Evolutionary conservation across 1,140 invertebrate species (phyloP).

Genomic region (Brachionus sp.): DNA sequence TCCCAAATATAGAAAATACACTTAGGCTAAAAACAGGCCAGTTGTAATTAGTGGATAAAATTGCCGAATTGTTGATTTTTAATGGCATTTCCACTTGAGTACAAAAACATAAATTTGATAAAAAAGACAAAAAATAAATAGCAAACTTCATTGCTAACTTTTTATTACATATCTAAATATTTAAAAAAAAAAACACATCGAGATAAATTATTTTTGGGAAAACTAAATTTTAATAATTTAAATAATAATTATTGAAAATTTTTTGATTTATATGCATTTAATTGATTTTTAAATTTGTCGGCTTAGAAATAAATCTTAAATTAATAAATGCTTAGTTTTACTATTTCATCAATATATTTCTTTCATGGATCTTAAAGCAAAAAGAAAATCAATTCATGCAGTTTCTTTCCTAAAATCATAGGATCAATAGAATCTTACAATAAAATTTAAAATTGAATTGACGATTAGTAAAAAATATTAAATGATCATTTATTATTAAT

Average conservation of each 20-base stretch:
- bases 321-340: background rate
- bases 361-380: background rate
- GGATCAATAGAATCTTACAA: background rate
- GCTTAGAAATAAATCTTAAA: background rate
- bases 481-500: background rate
- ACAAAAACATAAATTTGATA: background rate
- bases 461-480: background rate
- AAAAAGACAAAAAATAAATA: background rate
- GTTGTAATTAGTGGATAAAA: background rate
- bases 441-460: background rate
- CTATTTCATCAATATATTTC: background rate
- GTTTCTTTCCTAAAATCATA: background rate
- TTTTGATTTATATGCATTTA: background rate
- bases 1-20: slow-evolving; percentile 33
- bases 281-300: background rate
- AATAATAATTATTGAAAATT: no score
- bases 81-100: background rate
- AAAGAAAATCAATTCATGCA: background rate
- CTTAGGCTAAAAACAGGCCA: slow-evolving; percentile 34
- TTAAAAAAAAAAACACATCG: background rate
- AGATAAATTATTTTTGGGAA: background rate
- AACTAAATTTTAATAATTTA: background rate
- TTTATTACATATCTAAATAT: background rate
- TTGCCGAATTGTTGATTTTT: background rate
- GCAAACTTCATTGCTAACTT: background rate